These are phyloP conservation scores for Todus mexicanus DNA, from an alignment of 2,797 vertebrate species.

Conservation along the genomic window DNA sequence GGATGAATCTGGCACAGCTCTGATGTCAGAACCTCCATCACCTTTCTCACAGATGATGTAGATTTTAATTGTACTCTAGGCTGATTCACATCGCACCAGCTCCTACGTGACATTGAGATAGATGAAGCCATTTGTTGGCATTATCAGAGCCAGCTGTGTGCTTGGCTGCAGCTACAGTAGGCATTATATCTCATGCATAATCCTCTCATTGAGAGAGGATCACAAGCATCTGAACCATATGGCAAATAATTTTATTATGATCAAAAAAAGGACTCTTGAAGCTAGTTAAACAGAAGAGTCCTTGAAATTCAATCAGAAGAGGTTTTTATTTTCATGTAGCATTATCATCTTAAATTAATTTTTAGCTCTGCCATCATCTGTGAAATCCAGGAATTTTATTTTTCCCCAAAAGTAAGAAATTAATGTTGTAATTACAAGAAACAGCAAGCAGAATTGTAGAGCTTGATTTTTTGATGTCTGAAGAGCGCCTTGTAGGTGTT, in stretches of 20 bases:
- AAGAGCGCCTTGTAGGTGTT: constrained; percentile 23
- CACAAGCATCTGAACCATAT: constrained; percentile 80
- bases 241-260: constrained; percentile 85
- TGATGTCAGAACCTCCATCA: constrained; percentile 80
- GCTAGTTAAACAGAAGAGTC: constrained; percentile 80
- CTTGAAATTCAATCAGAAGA: constrained; percentile 79
- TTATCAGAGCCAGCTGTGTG: constrained; percentile 89
- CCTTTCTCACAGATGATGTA: constrained; percentile 79
- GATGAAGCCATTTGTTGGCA: constrained; percentile 87
- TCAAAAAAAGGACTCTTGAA: constrained; percentile 82
- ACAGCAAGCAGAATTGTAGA: background rate
- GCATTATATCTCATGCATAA: constrained; percentile 85
- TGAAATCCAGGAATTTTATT: constrained; percentile 35
- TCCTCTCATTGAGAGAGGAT: constrained; percentile 79
- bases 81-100: constrained; percentile 73
- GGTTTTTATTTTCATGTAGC: constrained; percentile 71
- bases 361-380: constrained; percentile 48
- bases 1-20: constrained; percentile 74
- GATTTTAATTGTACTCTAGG: constrained; percentile 79
- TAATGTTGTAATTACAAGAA: constrained; percentile 43
- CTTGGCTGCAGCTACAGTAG: constrained; percentile 79
- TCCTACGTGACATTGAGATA: constrained; percentile 84
- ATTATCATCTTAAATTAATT: constrained; percentile 73
- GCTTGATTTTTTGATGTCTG: constrained; percentile 14
- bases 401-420: constrained; percentile 39